Conservation (phyloP, 2,113 vertebrate species). For the Carassius auratus region DNA sequence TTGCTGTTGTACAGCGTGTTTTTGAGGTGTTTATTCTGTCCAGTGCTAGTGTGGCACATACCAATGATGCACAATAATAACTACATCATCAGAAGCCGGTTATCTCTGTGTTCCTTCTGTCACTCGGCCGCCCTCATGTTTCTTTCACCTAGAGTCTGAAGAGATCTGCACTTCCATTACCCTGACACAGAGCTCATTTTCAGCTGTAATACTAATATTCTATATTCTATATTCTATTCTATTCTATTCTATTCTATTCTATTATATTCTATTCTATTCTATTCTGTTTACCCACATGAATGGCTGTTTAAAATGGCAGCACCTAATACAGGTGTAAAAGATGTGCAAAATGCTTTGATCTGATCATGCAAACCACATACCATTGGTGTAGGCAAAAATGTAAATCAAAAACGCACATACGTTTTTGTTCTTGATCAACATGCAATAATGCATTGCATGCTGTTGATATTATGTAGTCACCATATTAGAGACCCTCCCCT, state of each 20-base stretch:
- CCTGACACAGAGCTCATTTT: constrained; percentile 24
- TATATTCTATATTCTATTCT: constrained; percentile 12
- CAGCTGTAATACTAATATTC: background rate
- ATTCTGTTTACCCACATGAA: background rate
- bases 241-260: background rate
- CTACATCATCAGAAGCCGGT: constrained; percentile 43
- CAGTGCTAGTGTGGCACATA: background rate
- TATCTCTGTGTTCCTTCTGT: constrained; percentile 58
- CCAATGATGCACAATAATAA: constrained; percentile 33
- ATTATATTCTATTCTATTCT: background rate
- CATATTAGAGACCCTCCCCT: background rate
- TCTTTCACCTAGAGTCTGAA: constrained; percentile 46
- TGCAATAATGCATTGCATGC: background rate
- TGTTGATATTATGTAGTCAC: background rate
- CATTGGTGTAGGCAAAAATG: background rate
- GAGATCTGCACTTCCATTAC: constrained; percentile 40
- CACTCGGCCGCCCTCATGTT: constrained; percentile 23
- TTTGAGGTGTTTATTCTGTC: constrained; percentile 6
- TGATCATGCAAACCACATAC: background rate
- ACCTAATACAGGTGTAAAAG: background rate
- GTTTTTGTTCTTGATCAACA: background rate
- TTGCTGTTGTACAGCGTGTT: constrained; percentile 16
- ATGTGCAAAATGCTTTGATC: background rate
- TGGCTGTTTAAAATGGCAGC: background rate
- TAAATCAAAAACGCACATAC: background rate